phyloP scores from a whole-genome alignment of 2,113 vertebrate genomes.

The Patagioenas fasciata region DNA sequence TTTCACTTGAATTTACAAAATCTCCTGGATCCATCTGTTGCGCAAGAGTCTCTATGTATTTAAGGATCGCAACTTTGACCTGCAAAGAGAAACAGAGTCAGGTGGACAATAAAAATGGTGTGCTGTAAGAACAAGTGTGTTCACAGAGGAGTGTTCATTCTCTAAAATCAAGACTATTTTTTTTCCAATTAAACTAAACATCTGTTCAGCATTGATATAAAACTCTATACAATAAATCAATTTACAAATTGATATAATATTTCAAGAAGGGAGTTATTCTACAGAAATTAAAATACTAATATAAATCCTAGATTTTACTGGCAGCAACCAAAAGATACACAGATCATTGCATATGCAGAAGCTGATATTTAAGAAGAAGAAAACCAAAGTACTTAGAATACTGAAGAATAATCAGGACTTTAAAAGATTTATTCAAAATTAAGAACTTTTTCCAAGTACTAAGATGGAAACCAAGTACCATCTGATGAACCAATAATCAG shows the following conservation, averaged over 20 bases:
- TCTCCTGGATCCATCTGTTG: slow-evolving; percentile 96
- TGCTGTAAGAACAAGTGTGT: neutral
- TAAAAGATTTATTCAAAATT: neutral
- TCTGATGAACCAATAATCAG: neutral
- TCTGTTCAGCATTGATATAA: neutral
- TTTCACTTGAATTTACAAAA: slow-evolving; percentile 97
- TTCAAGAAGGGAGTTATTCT: neutral
- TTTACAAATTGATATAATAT: neutral
- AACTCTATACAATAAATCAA: neutral
- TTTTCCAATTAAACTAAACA: neutral
- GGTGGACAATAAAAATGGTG: neutral
- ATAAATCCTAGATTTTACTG: neutral
- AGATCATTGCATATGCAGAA: neutral
- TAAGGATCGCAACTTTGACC: slow-evolving; percentile 97
- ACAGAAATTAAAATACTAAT: neutral
- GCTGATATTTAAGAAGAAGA: neutral
- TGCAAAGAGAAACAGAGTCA: slow-evolving; percentile 67
- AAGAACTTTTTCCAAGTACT: neutral
- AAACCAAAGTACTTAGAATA: neutral
- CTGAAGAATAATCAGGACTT: neutral
- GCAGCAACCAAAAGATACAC: neutral
- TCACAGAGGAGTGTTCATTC: neutral
- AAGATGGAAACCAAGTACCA: neutral
- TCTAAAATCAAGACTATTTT: neutral
- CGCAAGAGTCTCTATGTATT: slow-evolving; percentile 93